Base-by-base conservation (phyloP, 1,140 invertebrate genomes). In the Bombyx mandarina region DNA sequence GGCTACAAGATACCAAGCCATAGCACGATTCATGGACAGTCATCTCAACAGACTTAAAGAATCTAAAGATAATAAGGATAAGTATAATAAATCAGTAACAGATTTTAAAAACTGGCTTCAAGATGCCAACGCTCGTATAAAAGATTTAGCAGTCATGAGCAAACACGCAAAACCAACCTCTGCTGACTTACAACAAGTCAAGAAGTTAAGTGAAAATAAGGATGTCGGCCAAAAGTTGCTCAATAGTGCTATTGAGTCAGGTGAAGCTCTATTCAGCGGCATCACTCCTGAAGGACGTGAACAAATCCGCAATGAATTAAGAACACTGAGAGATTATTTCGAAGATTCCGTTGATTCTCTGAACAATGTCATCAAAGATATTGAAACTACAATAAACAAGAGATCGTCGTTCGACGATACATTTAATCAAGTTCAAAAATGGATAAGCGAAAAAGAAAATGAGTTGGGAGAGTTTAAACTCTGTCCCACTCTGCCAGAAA, bases 351-450 rank as follows among this genome's bases (percentile, higher is more conserved):
- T 94, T 43, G 96, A 98, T 76, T 92, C 93, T 73, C 91, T 96
- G 0, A 97, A 95, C 81, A 91, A 92, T 3, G 91, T 97, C 6
- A 92, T 96, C 60, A 97, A 97, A 78, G 92, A 93, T 66, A 92
- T 97, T 45, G 96, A 97, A 88, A 94, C 91, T 22, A 92, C 94
- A 35, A 91, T 97, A 46, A 93, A 97, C 73, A 94, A 97, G 66
- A 90, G 95, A 75, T 95, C 95, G 6, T 96, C 95, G 1, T 96
- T 97, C 75, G 95, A 98, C 73, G 96, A 97, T 70, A 97, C 94
- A 62, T 94, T 94, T 65, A 91, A 91, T 54, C 94, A 97, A 87
- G 91, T 94, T 5, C 92, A 92, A 63, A 91, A 93, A 71, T 97
- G 96, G 93, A 89, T 97, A 7, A 88, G 90, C 45, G 94, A 96